phyloP scores from a whole-genome alignment of 2,888 invertebrate species.

The Drosophila meridionalis region DNA sequence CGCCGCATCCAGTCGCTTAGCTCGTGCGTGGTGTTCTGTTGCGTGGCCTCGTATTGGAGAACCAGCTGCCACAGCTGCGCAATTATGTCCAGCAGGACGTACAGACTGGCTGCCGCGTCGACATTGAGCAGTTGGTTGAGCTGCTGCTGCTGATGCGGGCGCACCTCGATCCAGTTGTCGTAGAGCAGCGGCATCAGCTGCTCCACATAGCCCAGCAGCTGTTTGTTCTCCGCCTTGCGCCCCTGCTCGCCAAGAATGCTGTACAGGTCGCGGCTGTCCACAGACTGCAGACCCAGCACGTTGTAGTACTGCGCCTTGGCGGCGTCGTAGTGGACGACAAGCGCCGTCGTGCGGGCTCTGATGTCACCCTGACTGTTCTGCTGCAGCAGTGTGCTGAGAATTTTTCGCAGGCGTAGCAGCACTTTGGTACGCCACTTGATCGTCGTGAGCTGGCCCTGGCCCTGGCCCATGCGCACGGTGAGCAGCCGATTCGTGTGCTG shows the following conservation, averaged over 20 bases:
- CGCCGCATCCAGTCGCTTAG: constrained; percentile 86
- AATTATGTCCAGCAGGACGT: constrained; percentile 88
- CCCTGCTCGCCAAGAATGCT: constrained; percentile 33
- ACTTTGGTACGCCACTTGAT: constrained; percentile 93
- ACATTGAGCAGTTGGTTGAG: constrained; percentile 85
- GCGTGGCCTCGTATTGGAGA: constrained; percentile 76
- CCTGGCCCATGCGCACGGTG: constrained; percentile 88
- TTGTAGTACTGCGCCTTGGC: constrained; percentile 62
- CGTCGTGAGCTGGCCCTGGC: constrained; percentile 88
- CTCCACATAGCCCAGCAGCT: constrained; percentile 87
- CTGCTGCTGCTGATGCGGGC: constrained; percentile 84
- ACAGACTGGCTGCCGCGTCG: constrained; percentile 88
- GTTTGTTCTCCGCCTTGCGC: constrained; percentile 32
- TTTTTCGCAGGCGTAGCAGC: constrained; percentile 89
- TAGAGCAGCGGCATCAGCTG: constrained; percentile 91
- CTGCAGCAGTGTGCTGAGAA: constrained; percentile 85
- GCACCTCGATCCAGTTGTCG: constrained; percentile 94
- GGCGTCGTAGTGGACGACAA: constrained; percentile 48
- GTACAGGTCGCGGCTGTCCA: constrained; percentile 33
- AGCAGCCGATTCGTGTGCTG: constrained; percentile 89
- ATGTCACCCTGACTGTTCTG: constrained; percentile 42
- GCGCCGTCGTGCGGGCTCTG: neutral
- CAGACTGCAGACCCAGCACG: constrained; percentile 21
- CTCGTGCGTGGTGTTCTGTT: constrained; percentile 77
- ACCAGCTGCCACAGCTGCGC: constrained; percentile 87